Evolutionary conservation across 2,888 invertebrate genomes (phyloP).

Genomic region (Ellobium chinense): DNA sequence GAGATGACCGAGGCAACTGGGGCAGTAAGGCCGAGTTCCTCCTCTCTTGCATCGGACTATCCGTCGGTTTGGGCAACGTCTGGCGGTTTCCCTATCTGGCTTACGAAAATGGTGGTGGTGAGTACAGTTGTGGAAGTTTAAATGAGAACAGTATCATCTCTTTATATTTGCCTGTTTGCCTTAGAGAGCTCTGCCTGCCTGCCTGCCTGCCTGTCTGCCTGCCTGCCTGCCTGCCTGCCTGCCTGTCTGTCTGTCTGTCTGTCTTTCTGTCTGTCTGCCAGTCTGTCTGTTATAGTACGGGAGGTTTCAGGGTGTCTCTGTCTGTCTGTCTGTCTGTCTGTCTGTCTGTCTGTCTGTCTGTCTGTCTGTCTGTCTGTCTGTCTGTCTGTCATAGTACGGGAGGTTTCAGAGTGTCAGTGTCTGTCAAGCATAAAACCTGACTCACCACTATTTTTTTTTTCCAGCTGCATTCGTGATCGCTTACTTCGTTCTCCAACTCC

Average conservation of each 20-base stretch:
- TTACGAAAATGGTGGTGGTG: slow-evolving; percentile 47
- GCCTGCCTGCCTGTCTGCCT: no score
- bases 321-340: slow-evolving; percentile 26
- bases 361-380: slow-evolving; percentile 35
- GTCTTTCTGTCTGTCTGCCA: no score
- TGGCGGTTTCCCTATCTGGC: slow-evolving; percentile 50
- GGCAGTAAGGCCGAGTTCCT: slow-evolving; percentile 49
- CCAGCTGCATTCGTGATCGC: slow-evolving; percentile 73
- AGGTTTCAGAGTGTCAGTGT: not conserved
- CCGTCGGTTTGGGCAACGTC: slow-evolving; percentile 51
- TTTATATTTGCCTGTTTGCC: not conserved
- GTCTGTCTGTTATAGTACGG: slow-evolving; percentile 12
- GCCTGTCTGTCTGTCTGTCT: no score
- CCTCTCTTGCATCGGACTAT: slow-evolving; percentile 48
- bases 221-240: no score
- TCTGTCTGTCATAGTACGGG: slow-evolving; percentile 15
- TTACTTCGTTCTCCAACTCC: slow-evolving; percentile 69
- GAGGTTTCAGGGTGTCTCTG: no score
- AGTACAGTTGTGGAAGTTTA: not conserved
- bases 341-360: slow-evolving; percentile 38
- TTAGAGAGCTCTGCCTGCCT: slow-evolving; percentile 6
- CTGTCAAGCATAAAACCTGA: no score
- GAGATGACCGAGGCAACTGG: slow-evolving; percentile 39
- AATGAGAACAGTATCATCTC: not conserved
- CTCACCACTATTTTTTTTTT: not conserved